A percentile compares a stretch with the other conserved stretches of the same genome.
Evolutionary conservation across 2,888 invertebrate species (phyloP).

Genomic region (Dioctria linearis): DNA sequence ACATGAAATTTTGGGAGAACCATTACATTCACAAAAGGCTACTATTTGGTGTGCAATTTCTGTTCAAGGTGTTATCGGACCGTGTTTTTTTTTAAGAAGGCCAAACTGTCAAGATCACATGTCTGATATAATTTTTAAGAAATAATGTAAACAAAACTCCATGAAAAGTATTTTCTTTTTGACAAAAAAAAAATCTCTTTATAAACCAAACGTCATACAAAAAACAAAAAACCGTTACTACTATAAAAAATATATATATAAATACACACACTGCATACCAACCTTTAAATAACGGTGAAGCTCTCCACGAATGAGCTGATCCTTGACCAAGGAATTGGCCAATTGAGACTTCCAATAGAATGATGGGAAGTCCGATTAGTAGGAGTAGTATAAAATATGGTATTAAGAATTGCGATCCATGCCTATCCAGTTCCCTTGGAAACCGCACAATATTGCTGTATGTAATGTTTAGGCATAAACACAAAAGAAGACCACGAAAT

Average conservation of each 20-base stretch:
- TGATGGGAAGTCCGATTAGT: constrained; percentile 71
- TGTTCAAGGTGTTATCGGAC: too few relatives aligned
- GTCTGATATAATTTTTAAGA: too few relatives aligned
- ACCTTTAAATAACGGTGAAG: constrained; percentile 71
- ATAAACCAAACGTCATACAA: too few relatives aligned
- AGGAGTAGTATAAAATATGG: constrained; percentile 69
- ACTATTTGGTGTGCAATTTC: too few relatives aligned
- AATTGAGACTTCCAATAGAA: constrained; percentile 70
- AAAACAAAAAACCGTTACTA: too few relatives aligned
- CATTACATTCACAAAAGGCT: too few relatives aligned
- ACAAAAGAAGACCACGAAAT: constrained; percentile 70
- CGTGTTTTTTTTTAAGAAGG: too few relatives aligned
- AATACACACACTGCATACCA: constrained; percentile 61
- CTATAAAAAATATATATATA: neutral
- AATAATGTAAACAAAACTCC: too few relatives aligned
- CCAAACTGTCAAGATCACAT: too few relatives aligned
- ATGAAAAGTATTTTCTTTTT: too few relatives aligned
- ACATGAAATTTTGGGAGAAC: too few relatives aligned
- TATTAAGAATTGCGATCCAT: constrained; percentile 69
- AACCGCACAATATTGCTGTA: constrained; percentile 71
- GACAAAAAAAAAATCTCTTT: too few relatives aligned
- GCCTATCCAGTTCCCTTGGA: constrained; percentile 70
- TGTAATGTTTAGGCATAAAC: constrained; percentile 70
- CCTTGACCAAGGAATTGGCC: constrained; percentile 71
- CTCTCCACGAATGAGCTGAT: constrained; percentile 70